Evolutionary conservation across 2,888 invertebrate genomes (phyloP).

Genomic region (Fabriciana adippe): DNA sequence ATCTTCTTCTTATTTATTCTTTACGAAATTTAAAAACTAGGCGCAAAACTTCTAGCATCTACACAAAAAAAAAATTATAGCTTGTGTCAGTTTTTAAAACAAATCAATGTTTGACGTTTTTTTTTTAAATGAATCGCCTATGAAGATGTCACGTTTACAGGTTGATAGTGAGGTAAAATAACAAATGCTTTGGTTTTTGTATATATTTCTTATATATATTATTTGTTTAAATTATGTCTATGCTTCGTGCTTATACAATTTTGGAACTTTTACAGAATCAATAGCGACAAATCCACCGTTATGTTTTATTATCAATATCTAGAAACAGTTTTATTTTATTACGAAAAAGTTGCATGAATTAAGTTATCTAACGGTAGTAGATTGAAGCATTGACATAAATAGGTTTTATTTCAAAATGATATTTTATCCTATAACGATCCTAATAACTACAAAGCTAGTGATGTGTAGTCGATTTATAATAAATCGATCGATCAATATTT

Average conservation of each 20-base stretch:
- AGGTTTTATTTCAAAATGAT: slow-evolving; percentile 4
- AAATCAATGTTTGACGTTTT: background rate
- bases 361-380: slow-evolving; percentile 10
- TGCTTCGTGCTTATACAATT: too few relatives aligned
- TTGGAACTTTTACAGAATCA: background rate
- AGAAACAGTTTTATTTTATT: slow-evolving; percentile 1
- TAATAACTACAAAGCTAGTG: slow-evolving; percentile 8
- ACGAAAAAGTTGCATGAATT: background rate
- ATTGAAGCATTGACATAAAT: slow-evolving; percentile 7
- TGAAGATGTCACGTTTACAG: slow-evolving; percentile 18
- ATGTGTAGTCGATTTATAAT: background rate
- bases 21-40: too few relatives aligned
- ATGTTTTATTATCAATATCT: background rate
- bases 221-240: too few relatives aligned
- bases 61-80: too few relatives aligned
- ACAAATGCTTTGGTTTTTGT: background rate
- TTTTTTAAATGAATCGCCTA: background rate
- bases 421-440: slow-evolving; percentile 1
- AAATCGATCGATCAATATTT: too few relatives aligned
- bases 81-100: too few relatives aligned
- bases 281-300: background rate
- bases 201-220: background rate
- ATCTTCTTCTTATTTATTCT: too few relatives aligned
- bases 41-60: too few relatives aligned
- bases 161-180: slow-evolving; percentile 21